Evolutionary conservation across 2,888 invertebrate genomes (phyloP), one percentile per base, ranked within the genome.

Genomic region (Creontiades dilutus): DNA sequence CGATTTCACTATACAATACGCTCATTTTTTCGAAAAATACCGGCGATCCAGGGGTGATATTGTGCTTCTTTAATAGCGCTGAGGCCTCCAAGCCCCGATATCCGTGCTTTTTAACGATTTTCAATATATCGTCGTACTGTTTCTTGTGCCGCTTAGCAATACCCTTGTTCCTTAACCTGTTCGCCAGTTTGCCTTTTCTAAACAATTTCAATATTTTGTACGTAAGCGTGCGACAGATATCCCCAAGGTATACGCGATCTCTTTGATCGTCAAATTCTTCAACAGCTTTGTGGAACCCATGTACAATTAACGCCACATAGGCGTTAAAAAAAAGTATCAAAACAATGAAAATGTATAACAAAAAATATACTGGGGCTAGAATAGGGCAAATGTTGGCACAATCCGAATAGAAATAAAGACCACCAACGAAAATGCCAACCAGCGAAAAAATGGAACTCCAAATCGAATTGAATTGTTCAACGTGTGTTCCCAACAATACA

Each of bases 391-490:
- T 75, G 9, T 82, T 57, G 19, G 78, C 75, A 37, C 89, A 89
- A 16, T 89, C 76, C 37, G 46, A 27, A 28, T 84, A 89, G 48
- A 89, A 89, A 85, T 89, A 89, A 27, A 84, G 27, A n/a, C 89
- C 89, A 9, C 89, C 89, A 0, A 89, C 89, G 46, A 89, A 89
- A 76, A 89, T 84, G 14, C 89, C 89, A 27, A 89, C 52, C 13
- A 89, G 23, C 28, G 84, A 52, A 27, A 89, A 89, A 46, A 85
- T 48, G 5, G 89, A 89, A 57, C 85, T 89, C 84, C 82, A 84
- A 46, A 89, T 57, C n/a, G 89, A 75, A 48, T 82, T 68, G 84
- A 89, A 89, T 27, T 89, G 89, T 47, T 89, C 89, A 75, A 89
- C 89, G 48, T 82, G 61, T 0, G 82, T 84, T 23, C 89, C 89